Base-by-base conservation (phyloP, 1,140 invertebrate genomes). In the Ips nitidus region DNA sequence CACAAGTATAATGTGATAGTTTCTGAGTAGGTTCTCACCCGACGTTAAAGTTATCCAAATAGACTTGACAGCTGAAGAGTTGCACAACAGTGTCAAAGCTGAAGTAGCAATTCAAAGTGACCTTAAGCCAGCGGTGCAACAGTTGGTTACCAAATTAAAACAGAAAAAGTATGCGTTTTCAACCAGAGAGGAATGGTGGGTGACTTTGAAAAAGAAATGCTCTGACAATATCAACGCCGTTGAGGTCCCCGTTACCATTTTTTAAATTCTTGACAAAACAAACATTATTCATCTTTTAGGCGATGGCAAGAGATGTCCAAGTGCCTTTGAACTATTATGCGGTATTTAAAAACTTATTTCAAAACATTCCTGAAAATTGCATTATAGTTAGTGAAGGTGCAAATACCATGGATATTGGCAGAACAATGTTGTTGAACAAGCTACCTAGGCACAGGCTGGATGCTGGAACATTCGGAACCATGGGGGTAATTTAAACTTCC, bases 371-470 rank as follows among this genome's bases (percentile, higher is more conserved):
- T 1, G 83, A 86, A 73, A 91, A 98, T 83, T 89, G 89, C 36
- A 89, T 98, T 2, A 95, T 98, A 75, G 91, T 98, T n/a, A 97
- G 94, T 78, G 97, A 99, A 84, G 97, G 97, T 50, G 95, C 96
- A 6, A 98, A 98, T 79, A 99, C 97, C 1, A 99, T 99, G 97
- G 96, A 98, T 76, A 98, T 98, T 77, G 95, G 96, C 2, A 86
- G 96, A 53, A 90, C 94, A 0, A 89, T 98, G 81, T 81, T 98
- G 22, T 81, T 90, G 2, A 97, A 98, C 78, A 84, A 86, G 64
- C 80, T 89, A 57, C 94, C 95, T 0, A 82, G 94, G 52, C 94
- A 97, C 80, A 86, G 95, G 50, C 81, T 95, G 40, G 95, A 94
- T 80, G 91, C 93, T n/a, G 92, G 91, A 8, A 95, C 95, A 7